A percentile compares a stretch with the other conserved stretches of the same genome.
phyloP scores from a whole-genome alignment of 2,888 invertebrate genomes.

The Melieria crassipennis region DNA sequence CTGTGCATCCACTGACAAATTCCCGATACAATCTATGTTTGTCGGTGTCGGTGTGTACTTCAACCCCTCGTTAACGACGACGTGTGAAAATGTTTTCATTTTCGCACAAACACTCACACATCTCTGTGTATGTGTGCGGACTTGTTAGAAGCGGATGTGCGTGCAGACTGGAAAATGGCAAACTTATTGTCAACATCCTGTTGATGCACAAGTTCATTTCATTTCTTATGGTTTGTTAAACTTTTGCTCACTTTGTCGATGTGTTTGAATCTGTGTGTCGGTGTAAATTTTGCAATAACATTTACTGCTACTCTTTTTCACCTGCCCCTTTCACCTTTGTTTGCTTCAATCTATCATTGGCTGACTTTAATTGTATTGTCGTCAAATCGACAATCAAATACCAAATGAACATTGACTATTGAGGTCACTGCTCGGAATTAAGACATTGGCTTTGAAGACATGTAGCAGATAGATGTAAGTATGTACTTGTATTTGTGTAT shows the following conservation, averaged over 20 bases:
- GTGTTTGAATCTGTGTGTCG: not conserved
- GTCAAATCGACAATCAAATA: too few species aligned
- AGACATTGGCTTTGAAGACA: too few species aligned
- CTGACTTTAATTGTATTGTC: too few species aligned
- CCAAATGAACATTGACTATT: too few species aligned
- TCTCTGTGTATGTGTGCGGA: not conserved
- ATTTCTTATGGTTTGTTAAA: constrained; percentile 32
- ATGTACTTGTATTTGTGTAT: not conserved
- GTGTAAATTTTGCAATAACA: not conserved
- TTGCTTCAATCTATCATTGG: too few species aligned
- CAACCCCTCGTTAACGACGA: not conserved
- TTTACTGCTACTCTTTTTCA: not conserved
- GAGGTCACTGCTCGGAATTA: too few species aligned
- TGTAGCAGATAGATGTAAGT: not conserved
- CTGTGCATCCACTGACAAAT: not conserved
- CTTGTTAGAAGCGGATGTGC: not conserved
- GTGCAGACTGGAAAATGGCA: not conserved
- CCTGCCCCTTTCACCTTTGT: not conserved
- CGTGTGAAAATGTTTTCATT: constrained; percentile 2
- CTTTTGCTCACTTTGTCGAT: constrained; percentile 15
- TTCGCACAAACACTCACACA: not conserved
- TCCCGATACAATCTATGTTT: not conserved
- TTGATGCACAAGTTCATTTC: constrained; percentile 28
- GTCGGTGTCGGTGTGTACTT: not conserved
- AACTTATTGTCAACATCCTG: constrained; percentile 30